These are phyloP conservation scores for Blastobasis lacticolella DNA, from an alignment of 2,888 invertebrate species.

Conservation along the genomic window DNA sequence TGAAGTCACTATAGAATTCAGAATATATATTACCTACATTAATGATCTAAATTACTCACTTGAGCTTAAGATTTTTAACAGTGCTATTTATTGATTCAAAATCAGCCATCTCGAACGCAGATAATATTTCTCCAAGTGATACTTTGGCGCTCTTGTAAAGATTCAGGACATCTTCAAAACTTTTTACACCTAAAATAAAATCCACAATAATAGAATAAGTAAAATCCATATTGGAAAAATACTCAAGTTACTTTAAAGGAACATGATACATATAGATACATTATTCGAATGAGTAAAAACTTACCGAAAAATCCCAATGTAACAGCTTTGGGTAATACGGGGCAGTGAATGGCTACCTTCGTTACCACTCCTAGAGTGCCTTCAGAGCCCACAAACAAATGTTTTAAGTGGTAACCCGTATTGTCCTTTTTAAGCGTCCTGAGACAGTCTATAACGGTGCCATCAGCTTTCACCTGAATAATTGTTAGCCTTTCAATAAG, in stretches of 20 bases:
- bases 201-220: background rate
- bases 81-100: conserved; percentile 79
- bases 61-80: conserved; percentile 69
- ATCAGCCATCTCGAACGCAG: conserved; percentile 97
- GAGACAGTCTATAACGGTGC: conserved; percentile 88
- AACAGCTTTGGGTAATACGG: conserved; percentile 85
- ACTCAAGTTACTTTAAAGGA: no score
- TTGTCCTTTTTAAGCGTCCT: conserved; percentile 95
- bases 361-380: conserved; percentile 97
- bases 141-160: conserved; percentile 83
- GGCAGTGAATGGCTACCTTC: conserved; percentile 92
- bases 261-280: no score
- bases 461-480: conserved; percentile 85
- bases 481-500: background rate
- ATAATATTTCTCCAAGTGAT: conserved; percentile 90
- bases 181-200: conserved; percentile 75
- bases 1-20: no score
- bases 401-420: conserved; percentile 97
- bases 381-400: conserved; percentile 97
- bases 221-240: no score
- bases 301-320: conserved; percentile 93
- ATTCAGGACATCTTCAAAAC: conserved; percentile 85
- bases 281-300: conserved; percentile 6
- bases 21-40: no score
- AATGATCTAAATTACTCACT: conserved; percentile 39